Evolutionary conservation across 2,113 vertebrate genomes (phyloP), one percentile per base, ranked within the genome.

Genomic region (Apeltes quadracus): DNA sequence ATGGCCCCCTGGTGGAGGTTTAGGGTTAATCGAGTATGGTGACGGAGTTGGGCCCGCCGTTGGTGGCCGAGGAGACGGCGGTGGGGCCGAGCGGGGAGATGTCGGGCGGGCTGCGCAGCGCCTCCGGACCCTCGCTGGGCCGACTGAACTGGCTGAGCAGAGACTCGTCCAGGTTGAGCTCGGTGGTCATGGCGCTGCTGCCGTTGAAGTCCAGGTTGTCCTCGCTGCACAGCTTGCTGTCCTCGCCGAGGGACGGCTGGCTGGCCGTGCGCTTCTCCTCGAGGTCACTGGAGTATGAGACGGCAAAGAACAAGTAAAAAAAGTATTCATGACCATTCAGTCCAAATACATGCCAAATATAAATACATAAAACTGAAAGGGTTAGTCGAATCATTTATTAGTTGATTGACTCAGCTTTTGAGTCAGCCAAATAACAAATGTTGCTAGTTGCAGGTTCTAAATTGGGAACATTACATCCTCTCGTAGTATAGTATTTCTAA

Each of bases 141-240:
- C 94, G 95, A 4, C 95, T 96, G 90, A 94, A 95, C 92, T 97
- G 96, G 84, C 95, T 96, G 36, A 91, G 95, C 92, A 98, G 94
- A 46, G 96, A 97, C 67, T 95, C 95, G 0, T 98, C 96, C 72
- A 97, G 91, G 36, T 96, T 96, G 90, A 96, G 94, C 87, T 97
- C 95, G 1, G 94, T 95, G 12, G 95, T 95, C 32, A 94, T 89
- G 25, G 93, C 96, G 32, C 95, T 95, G 48, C 96, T 94, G 79
- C 94, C 95, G 1, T 95, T 95, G 27, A 95, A 96, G 65, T 96
- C 95, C 0, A 96, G 90, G 92, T 95, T 95, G 92, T 95, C 95
- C 6, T 96, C 94, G 0, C 95, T 95, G 75, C 95, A 92, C 88
- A 93, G 81, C 72, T 96, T 96, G 81, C 95, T 95, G 59, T 95